These are phyloP conservation scores for Pseudomyrmex concolor DNA, from an alignment of 1,140 invertebrate species.

Conservation along the genomic window DNA sequence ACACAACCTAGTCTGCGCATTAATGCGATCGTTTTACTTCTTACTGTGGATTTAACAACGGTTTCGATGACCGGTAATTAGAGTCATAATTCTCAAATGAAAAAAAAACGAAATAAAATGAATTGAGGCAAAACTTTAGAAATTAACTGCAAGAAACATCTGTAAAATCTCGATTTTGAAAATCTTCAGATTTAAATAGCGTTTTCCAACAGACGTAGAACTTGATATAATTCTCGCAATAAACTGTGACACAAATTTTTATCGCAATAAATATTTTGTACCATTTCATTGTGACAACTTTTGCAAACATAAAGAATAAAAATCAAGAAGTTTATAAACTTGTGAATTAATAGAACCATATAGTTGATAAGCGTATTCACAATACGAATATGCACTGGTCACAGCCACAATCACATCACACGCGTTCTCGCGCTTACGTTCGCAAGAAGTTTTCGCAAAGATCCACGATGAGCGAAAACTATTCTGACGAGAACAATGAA, in stretches of 20 bases:
- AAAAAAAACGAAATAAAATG: neutral
- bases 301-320: neutral
- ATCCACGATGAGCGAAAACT: neutral
- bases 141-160: neutral
- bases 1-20: conserved; percentile 8
- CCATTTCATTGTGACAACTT: neutral
- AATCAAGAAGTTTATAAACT: neutral
- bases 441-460: neutral
- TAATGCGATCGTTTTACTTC: conserved; percentile 14
- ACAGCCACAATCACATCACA: conserved; percentile 72
- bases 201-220: neutral
- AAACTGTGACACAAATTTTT: neutral
- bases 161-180: too few species aligned
- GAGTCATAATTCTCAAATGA: neutral
- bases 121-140: neutral
- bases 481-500: neutral
- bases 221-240: neutral
- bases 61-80: neutral
- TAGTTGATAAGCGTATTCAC: neutral
- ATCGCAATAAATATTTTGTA: neutral
- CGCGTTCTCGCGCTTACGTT: conserved; percentile 26
- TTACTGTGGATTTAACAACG: neutral
- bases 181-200: too few species aligned
- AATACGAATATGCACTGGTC: conserved; percentile 53
- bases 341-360: neutral